Evolutionary conservation across 2,113 vertebrate species (phyloP).

Genomic region (Cephalophus harveyi): DNA sequence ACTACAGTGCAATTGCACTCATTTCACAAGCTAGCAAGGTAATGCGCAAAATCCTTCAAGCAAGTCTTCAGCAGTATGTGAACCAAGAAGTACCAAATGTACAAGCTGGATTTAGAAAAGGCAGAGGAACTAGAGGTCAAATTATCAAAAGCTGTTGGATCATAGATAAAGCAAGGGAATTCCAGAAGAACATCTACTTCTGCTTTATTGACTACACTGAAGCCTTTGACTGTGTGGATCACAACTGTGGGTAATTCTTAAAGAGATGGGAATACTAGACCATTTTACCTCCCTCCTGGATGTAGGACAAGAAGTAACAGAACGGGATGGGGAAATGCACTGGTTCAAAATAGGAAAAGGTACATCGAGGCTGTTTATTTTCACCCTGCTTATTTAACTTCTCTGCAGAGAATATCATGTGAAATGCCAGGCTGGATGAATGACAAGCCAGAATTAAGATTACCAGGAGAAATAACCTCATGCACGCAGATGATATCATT

Average conservation of each 20-base stretch:
- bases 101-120: too few relatives aligned
- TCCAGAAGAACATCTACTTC: not conserved
- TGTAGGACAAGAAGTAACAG: not conserved
- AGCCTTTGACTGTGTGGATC: not conserved
- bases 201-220: not conserved
- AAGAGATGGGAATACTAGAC: not conserved
- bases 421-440: not conserved
- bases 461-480: not conserved
- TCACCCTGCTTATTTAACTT: not conserved
- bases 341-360: not conserved
- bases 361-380: not conserved
- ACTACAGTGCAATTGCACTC: not conserved
- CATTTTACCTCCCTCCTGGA: not conserved
- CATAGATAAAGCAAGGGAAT: not conserved
- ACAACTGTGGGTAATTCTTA: not conserved
- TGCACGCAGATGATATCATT: not conserved
- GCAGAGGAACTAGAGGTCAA: too few relatives aligned
- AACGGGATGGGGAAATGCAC: fast-evolving
- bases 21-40: not conserved
- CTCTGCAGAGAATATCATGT: not conserved
- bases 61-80: not conserved
- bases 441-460: not conserved
- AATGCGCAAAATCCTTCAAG: not conserved
- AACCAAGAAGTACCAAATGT: not conserved
- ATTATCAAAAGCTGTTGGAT: not conserved